Base-by-base conservation (phyloP, 2,113 vertebrate genomes). In the Cyanistes caeruleus region DNA sequence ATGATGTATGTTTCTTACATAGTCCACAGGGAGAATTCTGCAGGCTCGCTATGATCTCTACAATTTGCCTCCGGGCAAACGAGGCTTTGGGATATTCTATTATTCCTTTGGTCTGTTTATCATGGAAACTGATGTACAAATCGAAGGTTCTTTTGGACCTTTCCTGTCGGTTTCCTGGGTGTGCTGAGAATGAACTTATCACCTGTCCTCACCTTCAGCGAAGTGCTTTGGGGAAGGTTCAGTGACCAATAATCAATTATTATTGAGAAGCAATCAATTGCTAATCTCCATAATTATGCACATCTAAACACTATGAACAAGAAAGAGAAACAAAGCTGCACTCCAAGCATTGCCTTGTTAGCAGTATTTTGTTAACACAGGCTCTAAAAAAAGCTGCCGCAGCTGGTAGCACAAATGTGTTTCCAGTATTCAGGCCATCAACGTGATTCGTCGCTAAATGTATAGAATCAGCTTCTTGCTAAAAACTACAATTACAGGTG, bases 401-500 rank as follows among this genome's bases (percentile, higher is more conserved):
- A 99, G 99, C 99, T 99, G 99, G 99, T 98, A 98, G 97, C 98
- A 98, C 98, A 98, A 98, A 99, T 98, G 98, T 98, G 98, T 98
- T 99, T 98, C 98, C 98, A 98, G 98, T 97, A 98, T 98, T 98
- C 98, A 98, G 98, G 97, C 98, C 98, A 98, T 98, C 98, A 98
- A 98, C 97, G 97, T 98, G 98, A 99, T 98, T 98, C 98, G 98
- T 98, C 97, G 98, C 98, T 99, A 99, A 99, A 99, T 99, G 99
- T 99, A 99, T 99, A 99, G 99, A 99, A 99, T 99, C 99, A 99
- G 98, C 98, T 98, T 98, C 98, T 98, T 96, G 98, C 99, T 99
- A 99, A 99, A 99, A 99, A 99, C 99, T 99, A 99, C 99, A 99
- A 99, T 99, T 99, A 99, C 99, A 99, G 99, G 99, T 99, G 99